A percentile compares a stretch with the other conserved stretches of the same genome.
phyloP scores from a whole-genome alignment of 2,888 invertebrate genomes.

The Entomobrya proxima region DNA sequence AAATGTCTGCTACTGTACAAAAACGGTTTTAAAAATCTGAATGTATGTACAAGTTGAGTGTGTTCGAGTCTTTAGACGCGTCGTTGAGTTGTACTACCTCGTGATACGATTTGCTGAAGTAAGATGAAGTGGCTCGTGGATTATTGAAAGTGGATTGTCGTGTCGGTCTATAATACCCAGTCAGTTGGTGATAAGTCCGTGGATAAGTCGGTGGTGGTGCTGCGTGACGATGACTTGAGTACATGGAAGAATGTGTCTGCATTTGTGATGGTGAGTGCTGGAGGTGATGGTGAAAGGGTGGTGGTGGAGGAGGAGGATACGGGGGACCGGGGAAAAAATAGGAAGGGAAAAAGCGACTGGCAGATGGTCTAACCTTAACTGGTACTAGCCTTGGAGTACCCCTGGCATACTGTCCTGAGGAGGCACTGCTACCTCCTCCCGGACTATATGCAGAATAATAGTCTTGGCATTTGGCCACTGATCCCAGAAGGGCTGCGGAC shows the following conservation, averaged over 20 bases:
- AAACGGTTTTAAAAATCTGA: neutral
- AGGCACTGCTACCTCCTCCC: conserved; percentile 46
- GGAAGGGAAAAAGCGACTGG: conserved; percentile 40
- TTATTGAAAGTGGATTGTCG: conserved; percentile 22
- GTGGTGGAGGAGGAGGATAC: conserved; percentile 17
- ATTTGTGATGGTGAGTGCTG: conserved; percentile 17
- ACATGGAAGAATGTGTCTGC: conserved; percentile 6
- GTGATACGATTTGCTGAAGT: conserved; percentile 15
- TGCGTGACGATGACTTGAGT: conserved; percentile 1
- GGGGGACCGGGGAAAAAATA: conserved; percentile 25
- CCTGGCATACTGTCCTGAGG: conserved; percentile 5
- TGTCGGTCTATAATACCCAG: conserved; percentile 56
- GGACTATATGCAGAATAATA: conserved; percentile 67
- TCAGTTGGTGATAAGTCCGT: conserved; percentile 28
- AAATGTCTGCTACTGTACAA: neutral
- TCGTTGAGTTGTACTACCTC: conserved; percentile 25
- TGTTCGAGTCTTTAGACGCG: neutral
- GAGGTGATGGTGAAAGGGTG: neutral
- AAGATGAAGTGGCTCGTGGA: neutral
- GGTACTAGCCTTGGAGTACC: conserved; percentile 58
- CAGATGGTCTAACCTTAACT: conserved; percentile 57
- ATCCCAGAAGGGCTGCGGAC: conserved; percentile 44
- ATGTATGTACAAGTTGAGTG: too few relatives aligned
- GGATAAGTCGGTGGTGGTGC: conserved; percentile 24
- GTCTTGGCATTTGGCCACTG: conserved; percentile 46